A percentile compares a stretch with the other conserved stretches of the same genome.
These are phyloP conservation scores for Orchesella cincta DNA, from an alignment of 1,140 invertebrate genomes.

Conservation along the genomic window DNA sequence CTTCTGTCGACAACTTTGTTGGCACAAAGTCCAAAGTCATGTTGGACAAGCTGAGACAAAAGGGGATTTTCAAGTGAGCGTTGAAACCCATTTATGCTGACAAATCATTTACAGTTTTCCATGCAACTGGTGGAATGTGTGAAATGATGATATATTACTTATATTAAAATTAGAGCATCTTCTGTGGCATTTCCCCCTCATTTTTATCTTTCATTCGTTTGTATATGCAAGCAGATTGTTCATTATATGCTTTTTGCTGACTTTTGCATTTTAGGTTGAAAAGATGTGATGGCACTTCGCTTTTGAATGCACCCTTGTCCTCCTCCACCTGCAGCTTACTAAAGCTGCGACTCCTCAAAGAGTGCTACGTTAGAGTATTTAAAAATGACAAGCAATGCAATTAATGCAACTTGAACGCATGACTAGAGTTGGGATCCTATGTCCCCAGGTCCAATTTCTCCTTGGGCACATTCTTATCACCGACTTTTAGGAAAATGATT, in stretches of 20 bases:
- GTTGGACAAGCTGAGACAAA: not conserved
- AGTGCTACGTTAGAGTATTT: slow-evolving; percentile 86
- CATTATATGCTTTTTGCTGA: no score
- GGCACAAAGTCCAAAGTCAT: not conserved
- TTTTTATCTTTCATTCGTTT: no score
- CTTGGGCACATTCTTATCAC: slow-evolving; percentile 85
- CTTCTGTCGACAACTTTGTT: not conserved
- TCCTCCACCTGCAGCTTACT: not conserved
- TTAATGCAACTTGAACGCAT: slow-evolving; percentile 78
- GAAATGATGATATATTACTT: no score
- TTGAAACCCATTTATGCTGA: not conserved
- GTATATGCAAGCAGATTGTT: no score
- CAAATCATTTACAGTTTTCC: not conserved
- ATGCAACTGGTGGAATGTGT: not conserved
- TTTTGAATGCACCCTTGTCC: no score
- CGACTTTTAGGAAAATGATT: slow-evolving; percentile 80
- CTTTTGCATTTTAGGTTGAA: not conserved
- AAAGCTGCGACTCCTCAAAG: slow-evolving; percentile 60
- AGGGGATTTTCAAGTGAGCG: not conserved
- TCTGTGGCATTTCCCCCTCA: no score
- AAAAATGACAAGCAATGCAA: slow-evolving; percentile 83
- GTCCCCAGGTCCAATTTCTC: slow-evolving; percentile 74
- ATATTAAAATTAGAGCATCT: no score
- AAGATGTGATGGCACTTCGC: not conserved
- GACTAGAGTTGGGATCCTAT: slow-evolving; percentile 67